Evolutionary conservation across 2,113 vertebrate species (phyloP), one percentile per base, ranked within the genome.

Genomic region (Emydocephalus ijimae): DNA sequence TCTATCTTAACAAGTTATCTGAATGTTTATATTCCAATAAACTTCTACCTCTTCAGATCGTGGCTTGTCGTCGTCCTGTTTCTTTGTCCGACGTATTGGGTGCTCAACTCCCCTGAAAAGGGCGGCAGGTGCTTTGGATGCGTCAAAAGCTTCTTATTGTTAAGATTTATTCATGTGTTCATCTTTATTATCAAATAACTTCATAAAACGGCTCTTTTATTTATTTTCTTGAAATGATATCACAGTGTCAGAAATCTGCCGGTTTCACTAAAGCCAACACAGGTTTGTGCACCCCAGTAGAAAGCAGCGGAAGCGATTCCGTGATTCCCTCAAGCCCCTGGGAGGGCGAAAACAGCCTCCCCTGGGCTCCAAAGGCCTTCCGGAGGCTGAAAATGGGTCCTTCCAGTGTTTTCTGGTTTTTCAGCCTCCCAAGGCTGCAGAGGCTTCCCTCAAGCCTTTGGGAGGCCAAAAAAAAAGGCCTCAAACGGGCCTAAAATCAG

Each of bases 11-110:
- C 96, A 94, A 94, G 96, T 97, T 98, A 96, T 97, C 88, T 97
- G 97, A 98, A 98, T 98, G 98, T 98, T 98, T 98, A 96, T 98
- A 98, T 97, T 98, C 97, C 97, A 98, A 98, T 98, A 98, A 98
- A 98, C 96, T 97, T 98, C 97, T 98, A 98, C 98, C 97, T 98
- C 98, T 98, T 98, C 97, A 97, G 93, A 91, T 12, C 4, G 92
- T 85, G 96, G 88, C 91, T 89, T 50, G 81, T 48, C 56, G 95
- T 11, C 0, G 5, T 91, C 95, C 91, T 24, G 93, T 9, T 50
- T 50, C 48, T 9, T 50, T 1, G 8, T 9, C 48, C 48, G 1
- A 39, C 5, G 5, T 34, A 74, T 74, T 18, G 0, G 15, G 69
- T 4, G 12, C 11, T 64, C 61, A 12, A 29, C 3, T 34, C n/a